Evolutionary conservation across 2,113 vertebrate genomes (phyloP).

Genomic region (Ophthalmolycus amberensis): DNA sequence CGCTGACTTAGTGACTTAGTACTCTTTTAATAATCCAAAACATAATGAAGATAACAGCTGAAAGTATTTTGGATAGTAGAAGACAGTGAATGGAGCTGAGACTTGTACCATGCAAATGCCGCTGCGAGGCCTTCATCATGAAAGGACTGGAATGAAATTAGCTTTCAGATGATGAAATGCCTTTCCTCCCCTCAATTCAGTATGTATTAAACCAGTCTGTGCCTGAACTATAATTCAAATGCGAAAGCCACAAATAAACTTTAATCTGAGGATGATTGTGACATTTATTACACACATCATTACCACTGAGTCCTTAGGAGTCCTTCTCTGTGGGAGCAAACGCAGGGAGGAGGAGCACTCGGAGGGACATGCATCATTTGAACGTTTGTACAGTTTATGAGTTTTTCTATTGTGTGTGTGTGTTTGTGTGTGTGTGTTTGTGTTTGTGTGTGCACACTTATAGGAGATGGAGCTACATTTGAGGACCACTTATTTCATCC

Average conservation of each 20-base stretch:
- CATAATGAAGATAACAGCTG: background rate
- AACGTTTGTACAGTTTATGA: background rate
- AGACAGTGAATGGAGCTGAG: background rate
- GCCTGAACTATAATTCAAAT: constrained; percentile 27
- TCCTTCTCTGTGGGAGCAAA: constrained; percentile 20
- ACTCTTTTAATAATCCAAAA: background rate
- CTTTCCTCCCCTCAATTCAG: background rate
- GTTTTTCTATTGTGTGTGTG: background rate
- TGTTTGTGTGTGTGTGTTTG: background rate
- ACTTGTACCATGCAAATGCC: background rate
- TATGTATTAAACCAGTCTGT: constrained; percentile 1
- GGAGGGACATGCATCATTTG: background rate
- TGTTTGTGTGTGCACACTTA: background rate
- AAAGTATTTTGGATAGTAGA: constrained; percentile 1
- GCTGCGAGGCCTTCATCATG: background rate
- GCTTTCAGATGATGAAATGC: constrained; percentile 31
- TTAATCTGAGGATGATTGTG: constrained; percentile 21
- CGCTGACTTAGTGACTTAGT: background rate
- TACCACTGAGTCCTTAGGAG: constrained; percentile 3
- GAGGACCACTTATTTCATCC: background rate
- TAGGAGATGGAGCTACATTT: background rate
- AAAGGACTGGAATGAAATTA: constrained; percentile 12
- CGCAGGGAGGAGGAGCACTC: background rate
- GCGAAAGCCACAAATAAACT: constrained; percentile 1
- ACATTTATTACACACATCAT: constrained; percentile 20